Percentiles rank a stretch among this genome's conserved stretches.
Evolutionary conservation across 2,797 vertebrate species (phyloP).

Genomic region (Esox masquinongy): DNA sequence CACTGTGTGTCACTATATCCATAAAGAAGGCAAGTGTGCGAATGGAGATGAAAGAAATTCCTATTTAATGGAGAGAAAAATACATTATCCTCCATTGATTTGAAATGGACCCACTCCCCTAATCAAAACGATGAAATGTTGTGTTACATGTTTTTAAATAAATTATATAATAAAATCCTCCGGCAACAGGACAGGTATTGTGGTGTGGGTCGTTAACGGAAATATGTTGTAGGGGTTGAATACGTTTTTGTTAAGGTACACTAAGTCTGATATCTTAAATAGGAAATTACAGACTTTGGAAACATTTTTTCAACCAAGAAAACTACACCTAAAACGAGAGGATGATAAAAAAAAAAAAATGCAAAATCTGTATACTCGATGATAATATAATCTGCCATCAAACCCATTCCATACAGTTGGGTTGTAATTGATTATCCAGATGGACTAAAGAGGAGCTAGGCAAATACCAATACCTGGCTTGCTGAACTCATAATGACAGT

Average conservation of each 20-base stretch:
- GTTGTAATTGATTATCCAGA: background rate
- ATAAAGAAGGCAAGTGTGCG: background rate
- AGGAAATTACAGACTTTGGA: too few species aligned
- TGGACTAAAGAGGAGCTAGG: background rate
- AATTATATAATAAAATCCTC: too few species aligned
- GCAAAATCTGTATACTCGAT: too few species aligned
- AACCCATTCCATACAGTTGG: background rate
- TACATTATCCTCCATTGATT: background rate
- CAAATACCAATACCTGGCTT: background rate
- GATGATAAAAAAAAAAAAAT: too few species aligned
- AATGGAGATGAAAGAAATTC: background rate
- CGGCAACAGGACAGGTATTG: too few species aligned
- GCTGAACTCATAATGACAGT: background rate
- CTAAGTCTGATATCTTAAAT: too few species aligned
- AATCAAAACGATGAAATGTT: background rate
- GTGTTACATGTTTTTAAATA: background rate
- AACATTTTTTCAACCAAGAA: too few species aligned
- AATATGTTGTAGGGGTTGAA: too few species aligned
- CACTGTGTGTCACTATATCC: slow-evolving; percentile 12
- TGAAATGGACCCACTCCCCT: background rate
- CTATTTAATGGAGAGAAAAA: too few species aligned
- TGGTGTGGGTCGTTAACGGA: too few species aligned
- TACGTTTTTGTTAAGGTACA: too few species aligned
- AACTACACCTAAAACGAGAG: too few species aligned
- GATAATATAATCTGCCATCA: background rate